phyloP scores from a whole-genome alignment of 2,888 invertebrate species.

The Plutella xylostella region DNA sequence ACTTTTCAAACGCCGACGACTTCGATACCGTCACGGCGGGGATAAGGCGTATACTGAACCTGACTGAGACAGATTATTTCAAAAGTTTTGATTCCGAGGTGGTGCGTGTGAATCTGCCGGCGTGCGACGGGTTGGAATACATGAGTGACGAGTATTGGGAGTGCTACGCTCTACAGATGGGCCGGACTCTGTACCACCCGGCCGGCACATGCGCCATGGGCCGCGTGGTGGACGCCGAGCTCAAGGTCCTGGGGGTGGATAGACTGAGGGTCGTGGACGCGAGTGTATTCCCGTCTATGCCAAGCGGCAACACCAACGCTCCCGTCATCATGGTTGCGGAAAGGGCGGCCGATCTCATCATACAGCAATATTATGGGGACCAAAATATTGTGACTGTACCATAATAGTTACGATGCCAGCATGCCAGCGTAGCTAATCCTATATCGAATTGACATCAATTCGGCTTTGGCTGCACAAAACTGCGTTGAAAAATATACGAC shows the following conservation, averaged over 20 bases:
- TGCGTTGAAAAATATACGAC: no score
- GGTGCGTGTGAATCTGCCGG: neutral
- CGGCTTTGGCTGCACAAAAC: no score
- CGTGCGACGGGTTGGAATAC: constrained; percentile 8
- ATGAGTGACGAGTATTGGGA: constrained; percentile 8
- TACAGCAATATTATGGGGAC: no score
- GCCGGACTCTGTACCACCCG: neutral
- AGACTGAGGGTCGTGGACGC: constrained; percentile 8
- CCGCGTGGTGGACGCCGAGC: neutral
- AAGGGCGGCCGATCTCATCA: constrained; percentile 10
- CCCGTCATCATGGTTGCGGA: constrained; percentile 8
- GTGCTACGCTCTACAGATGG: constrained; percentile 26
- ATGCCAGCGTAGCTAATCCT: no score
- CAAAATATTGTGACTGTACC: no score
- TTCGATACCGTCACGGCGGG: neutral
- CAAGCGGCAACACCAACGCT: neutral
- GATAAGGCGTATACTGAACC: neutral
- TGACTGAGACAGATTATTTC: constrained; percentile 5
- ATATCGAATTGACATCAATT: no score
- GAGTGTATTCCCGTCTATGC: constrained; percentile 6
- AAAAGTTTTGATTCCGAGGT: neutral
- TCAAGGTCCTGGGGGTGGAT: constrained; percentile 5
- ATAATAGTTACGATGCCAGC: no score
- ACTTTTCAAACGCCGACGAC: neutral
- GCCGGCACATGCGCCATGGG: constrained; percentile 9